Base-by-base conservation (phyloP, 2,113 vertebrate genomes). In the Sturnira hondurensis region DNA sequence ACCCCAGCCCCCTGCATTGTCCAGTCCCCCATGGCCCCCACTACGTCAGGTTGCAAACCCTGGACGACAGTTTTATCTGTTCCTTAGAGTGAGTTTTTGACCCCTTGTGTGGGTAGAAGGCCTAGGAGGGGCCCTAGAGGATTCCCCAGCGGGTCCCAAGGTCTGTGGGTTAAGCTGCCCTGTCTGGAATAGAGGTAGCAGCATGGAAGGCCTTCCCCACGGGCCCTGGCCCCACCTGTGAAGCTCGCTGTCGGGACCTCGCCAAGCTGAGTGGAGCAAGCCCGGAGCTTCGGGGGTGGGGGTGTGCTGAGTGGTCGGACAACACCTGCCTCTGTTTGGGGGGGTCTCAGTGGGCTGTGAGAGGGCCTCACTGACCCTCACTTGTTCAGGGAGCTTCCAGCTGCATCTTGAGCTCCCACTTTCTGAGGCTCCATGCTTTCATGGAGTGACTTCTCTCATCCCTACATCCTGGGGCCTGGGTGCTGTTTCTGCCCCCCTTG, bases 1-100 rank as follows among this genome's bases (percentile, higher is more conserved):
- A 61, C 31, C 9, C 41, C 20, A 13, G 8, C 24, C 4, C 12
- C 47, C 13, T 4, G 31, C 24, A 19, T n/a, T 36, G 41, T 47
- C 58, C 15, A 36, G 28, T 9, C 61, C 36, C 8, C 76, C 3
- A 1, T 0, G 0, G 56, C 31, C 50, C 41, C 58, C 10, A 11
- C 15, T 38, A 20, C 33, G 3, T 20, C 50, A 52, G 65, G 19
- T 14, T 3, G 7, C 76, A 89, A 65, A 77, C 10, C 16, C 22
- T 14, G 73, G 31, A 3, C 52, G 31, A 14, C 2, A 19, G n/a
- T 50, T 43, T 58, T 70, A 33, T 33, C 38, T 45, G 80, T 26
- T 76, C 92, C 82, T 56, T 24, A 38, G 41, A n/a, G 68, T 41
- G 28, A 65, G 56, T 43, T 19, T 45, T 26, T 31, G 86, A 47